Evolutionary conservation across 2,888 invertebrate genomes (phyloP).

Genomic region (Limnephilus auricula): DNA sequence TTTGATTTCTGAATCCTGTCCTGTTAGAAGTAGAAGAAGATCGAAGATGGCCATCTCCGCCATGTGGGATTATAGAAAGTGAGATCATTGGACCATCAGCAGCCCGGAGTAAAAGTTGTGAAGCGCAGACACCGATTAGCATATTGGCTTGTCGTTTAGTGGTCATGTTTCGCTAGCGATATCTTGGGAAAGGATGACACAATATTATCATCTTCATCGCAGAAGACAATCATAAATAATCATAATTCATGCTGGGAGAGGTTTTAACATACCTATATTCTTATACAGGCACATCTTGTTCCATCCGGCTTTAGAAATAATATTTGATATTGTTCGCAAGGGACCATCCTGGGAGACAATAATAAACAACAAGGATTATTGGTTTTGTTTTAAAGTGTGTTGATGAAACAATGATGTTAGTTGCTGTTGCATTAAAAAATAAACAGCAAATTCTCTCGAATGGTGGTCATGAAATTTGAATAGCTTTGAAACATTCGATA

Average conservation of each 20-base stretch:
- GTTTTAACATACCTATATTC: background rate
- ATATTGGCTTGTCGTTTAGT: conserved; percentile 21
- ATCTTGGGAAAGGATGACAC: background rate
- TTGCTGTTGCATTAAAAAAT: background rate
- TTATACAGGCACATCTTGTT: background rate
- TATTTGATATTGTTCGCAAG: background rate
- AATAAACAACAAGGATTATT: background rate
- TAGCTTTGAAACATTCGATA: background rate
- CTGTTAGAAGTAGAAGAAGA: background rate
- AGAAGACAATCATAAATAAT: background rate
- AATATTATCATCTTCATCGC: background rate
- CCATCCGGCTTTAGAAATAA: background rate
- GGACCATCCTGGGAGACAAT: background rate
- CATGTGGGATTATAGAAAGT: conserved; percentile 50
- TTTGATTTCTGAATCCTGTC: background rate
- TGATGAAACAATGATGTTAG: background rate
- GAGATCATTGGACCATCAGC: conserved; percentile 32
- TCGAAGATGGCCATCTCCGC: conserved; percentile 8
- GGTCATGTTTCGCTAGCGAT: background rate
- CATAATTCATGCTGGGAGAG: background rate
- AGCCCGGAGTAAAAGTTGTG: conserved; percentile 38
- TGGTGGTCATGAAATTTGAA: too few relatives aligned
- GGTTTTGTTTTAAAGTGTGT: background rate
- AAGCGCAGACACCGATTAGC: conserved; percentile 23
- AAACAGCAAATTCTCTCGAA: too few relatives aligned